Percentiles rank a stretch among this genome's conserved stretches.
phyloP scores from a whole-genome alignment of 2,113 vertebrate species.

The Strix aluco region DNA sequence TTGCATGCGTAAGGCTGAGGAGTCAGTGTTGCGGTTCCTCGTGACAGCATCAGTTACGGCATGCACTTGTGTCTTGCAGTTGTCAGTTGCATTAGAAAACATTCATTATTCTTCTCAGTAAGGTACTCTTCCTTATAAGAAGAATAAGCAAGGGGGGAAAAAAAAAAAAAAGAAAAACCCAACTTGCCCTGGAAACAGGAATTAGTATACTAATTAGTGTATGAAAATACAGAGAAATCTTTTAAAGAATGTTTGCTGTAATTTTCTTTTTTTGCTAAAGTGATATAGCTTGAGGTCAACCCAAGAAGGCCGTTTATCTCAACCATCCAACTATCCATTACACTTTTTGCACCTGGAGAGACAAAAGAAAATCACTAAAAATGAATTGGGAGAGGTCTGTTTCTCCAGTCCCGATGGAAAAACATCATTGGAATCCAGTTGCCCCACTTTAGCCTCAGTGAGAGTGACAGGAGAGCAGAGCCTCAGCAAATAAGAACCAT shows the following conservation, averaged over 20 bases:
- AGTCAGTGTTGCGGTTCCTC: not conserved
- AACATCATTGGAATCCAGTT: not conserved
- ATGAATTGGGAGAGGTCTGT: not conserved
- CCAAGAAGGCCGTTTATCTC: not conserved
- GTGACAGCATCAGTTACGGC: not conserved
- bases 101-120: not conserved
- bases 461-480: not conserved
- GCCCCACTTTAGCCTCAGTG: not conserved
- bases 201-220: not conserved
- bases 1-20: not conserved
- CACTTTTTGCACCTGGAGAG: not conserved
- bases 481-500: not conserved
- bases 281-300: not conserved
- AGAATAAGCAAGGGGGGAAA: not conserved
- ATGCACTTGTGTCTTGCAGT: not conserved
- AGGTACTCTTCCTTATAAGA: not conserved
- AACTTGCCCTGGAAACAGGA: slow-evolving; percentile 34
- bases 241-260: not conserved
- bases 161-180: not conserved
- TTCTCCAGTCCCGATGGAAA: not conserved
- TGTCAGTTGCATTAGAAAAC: not conserved
- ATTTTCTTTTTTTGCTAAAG: not conserved
- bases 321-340: not conserved
- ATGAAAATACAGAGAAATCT: slow-evolving; percentile 13
- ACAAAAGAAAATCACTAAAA: not conserved